Evolutionary conservation across 2,797 vertebrate genomes (phyloP).

Genomic region (Notoglanidium macrostoma): DNA sequence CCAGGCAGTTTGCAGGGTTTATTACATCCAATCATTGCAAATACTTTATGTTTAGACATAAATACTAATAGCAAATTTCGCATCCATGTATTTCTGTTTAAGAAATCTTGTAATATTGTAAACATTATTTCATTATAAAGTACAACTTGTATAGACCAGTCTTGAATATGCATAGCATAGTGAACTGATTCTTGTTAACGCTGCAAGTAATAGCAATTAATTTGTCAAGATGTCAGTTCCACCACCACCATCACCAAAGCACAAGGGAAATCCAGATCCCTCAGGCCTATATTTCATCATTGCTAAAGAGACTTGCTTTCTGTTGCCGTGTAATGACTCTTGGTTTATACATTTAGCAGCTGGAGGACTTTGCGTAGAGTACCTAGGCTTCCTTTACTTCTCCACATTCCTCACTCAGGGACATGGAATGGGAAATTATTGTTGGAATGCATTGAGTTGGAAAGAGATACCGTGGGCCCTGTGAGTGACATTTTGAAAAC

Average conservation of each 20-base stretch:
- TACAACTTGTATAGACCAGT: not conserved
- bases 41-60: not conserved
- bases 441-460: constrained; percentile 48
- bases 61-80: not conserved
- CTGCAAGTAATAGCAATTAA: not conserved
- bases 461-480: constrained; percentile 46
- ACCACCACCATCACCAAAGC: not conserved
- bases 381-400: constrained; percentile 44
- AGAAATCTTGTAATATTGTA: not conserved
- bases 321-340: constrained; percentile 48
- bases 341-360: constrained; percentile 59
- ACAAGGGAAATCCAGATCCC: constrained; percentile 57
- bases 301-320: constrained; percentile 51
- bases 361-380: constrained; percentile 44
- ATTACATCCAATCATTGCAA: not conserved
- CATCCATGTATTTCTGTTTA: not conserved
- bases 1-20: not conserved
- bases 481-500: constrained; percentile 47
- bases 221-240: constrained; percentile 10
- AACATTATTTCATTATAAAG: not conserved
- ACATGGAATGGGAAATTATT: constrained; percentile 46
- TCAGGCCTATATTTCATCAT: constrained; percentile 65
- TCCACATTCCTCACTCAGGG: constrained; percentile 29
- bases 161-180: not conserved
- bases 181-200: not conserved